Conservation (phyloP, 2,797 vertebrate genomes). For the Gila robusta region DNA sequence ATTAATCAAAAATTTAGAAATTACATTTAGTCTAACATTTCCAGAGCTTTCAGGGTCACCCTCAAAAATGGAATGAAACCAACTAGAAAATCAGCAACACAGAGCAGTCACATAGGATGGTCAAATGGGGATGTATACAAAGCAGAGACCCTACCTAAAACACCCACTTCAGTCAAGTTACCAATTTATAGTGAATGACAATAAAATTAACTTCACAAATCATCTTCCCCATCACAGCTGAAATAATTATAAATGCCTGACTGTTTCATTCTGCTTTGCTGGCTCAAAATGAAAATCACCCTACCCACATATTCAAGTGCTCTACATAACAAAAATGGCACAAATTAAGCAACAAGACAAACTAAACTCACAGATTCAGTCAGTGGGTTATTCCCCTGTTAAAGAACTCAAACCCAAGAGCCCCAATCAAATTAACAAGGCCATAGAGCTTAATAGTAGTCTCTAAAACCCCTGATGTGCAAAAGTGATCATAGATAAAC, state of each 20-base stretch:
- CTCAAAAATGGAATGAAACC: conserved; percentile 42
- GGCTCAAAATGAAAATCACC: conserved; percentile 34
- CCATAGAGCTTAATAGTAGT: background rate
- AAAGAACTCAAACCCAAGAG: conserved; percentile 17
- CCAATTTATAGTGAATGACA: conserved; percentile 12
- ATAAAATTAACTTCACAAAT: conserved; percentile 6
- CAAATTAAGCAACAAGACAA: conserved; percentile 6
- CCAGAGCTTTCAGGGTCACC: conserved; percentile 15
- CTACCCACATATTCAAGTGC: conserved; percentile 48
- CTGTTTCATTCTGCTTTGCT: conserved; percentile 7
- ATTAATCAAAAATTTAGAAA: conserved; percentile 13
- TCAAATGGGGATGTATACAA: conserved; percentile 42
- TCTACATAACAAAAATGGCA: background rate
- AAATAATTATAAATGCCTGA: conserved; percentile 33
- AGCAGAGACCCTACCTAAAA: background rate
- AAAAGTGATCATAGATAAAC: background rate
- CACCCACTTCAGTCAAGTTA: background rate
- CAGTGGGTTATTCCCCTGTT: conserved; percentile 58
- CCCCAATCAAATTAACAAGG: background rate
- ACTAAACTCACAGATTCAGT: conserved; percentile 47
- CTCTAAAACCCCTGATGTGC: conserved; percentile 17
- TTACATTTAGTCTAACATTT: background rate
- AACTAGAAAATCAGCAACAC: conserved; percentile 5
- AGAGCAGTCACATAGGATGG: conserved; percentile 7
- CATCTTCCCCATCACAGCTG: conserved; percentile 3